Conservation (phyloP, 1,140 invertebrate species). For the Fopius arisanus region DNA sequence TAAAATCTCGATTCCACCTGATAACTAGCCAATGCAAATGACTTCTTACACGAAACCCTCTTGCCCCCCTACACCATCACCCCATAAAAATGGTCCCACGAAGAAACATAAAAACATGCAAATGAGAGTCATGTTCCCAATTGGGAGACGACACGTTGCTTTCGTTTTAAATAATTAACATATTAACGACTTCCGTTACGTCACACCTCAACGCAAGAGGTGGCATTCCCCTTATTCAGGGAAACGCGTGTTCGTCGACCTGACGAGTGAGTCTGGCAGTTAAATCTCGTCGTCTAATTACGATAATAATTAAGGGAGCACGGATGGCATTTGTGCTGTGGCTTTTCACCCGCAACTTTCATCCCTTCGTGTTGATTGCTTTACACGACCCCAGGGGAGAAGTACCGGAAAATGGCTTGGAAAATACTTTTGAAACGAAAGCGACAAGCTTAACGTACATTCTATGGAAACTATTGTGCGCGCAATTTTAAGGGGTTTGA, state of each 20-base stretch:
- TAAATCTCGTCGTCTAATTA: neutral
- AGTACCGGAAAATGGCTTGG: too few relatives aligned
- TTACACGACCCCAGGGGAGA: too few relatives aligned
- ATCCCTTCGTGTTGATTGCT: too few relatives aligned
- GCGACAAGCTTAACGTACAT: too few relatives aligned
- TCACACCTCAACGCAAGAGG: neutral
- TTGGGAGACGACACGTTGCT: neutral
- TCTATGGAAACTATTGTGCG: too few relatives aligned
- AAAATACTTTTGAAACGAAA: too few relatives aligned
- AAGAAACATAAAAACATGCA: neutral
- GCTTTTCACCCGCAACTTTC: neutral
- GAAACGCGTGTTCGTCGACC: neutral
- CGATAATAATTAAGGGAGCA: constrained; percentile 6
- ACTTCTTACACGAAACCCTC: neutral
- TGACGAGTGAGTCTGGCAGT: neutral
- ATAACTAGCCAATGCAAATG: neutral
- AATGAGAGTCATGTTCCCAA: neutral
- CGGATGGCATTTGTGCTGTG: neutral
- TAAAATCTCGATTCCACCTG: neutral
- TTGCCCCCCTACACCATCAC: neutral
- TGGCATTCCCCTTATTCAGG: neutral
- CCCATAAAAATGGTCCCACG: neutral
- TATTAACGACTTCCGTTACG: constrained; percentile 21
- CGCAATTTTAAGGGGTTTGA: too few relatives aligned
- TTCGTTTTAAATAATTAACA: neutral